Conservation (phyloP, 2,113 vertebrate genomes). For the Pionites leucogaster region DNA sequence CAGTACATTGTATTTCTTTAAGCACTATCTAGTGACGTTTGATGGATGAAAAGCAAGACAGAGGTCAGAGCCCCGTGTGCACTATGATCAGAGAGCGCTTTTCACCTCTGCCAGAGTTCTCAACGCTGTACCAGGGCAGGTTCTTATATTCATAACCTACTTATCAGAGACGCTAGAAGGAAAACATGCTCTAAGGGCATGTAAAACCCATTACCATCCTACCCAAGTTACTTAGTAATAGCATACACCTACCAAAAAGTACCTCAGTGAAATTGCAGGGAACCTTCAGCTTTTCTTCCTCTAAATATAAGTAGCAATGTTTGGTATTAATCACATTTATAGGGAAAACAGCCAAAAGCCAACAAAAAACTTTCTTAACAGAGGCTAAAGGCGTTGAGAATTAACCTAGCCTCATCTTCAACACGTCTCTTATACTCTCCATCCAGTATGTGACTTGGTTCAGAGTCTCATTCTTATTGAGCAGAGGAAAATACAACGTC, state of each 20-base stretch:
- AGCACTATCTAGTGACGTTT: fast-evolving
- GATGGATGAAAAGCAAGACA: not conserved
- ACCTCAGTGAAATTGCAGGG: not conserved
- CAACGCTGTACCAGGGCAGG: not conserved
- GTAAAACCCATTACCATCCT: not conserved
- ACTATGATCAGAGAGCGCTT: not conserved
- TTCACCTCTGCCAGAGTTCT: not conserved
- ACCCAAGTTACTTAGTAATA: not conserved
- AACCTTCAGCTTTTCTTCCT: not conserved
- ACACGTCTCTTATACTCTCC: not conserved
- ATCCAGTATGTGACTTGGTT: fast-evolving
- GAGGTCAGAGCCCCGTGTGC: not conserved
- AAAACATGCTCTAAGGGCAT: not conserved
- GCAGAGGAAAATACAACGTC: not conserved
- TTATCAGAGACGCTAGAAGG: not conserved
- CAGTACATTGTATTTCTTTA: not conserved
- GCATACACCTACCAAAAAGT: not conserved
- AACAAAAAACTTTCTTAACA: not conserved
- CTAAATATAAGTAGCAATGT: not conserved
- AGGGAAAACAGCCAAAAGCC: not conserved
- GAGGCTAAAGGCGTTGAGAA: not conserved
- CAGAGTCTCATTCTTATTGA: not conserved
- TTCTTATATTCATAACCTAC: not conserved
- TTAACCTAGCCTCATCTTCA: not conserved
- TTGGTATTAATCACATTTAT: not conserved